Evolutionary conservation across 2,888 invertebrate genomes (phyloP).

Genomic region (Acheta domesticus): DNA sequence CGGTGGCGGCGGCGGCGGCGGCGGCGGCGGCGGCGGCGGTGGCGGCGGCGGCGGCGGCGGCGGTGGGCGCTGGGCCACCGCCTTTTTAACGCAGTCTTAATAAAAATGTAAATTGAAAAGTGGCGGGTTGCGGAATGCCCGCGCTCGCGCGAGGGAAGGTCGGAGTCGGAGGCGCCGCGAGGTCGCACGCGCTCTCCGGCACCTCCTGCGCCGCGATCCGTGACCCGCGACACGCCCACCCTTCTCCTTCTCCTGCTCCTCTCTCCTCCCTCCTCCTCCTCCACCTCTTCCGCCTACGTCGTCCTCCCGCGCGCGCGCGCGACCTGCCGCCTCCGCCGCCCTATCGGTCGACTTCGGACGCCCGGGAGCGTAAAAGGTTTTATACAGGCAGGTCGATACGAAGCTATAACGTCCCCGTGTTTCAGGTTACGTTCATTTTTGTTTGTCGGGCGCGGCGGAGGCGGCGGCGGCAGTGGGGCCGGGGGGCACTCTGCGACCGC

Average conservation of each 20-base stretch:
- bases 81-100: conserved; percentile 18
- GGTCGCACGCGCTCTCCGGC: background rate
- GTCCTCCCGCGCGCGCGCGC: background rate
- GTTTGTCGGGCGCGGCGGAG: background rate
- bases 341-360: conserved; percentile 2
- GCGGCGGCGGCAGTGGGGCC: no score
- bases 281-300: background rate
- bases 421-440: conserved; percentile 18
- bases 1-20: no score
- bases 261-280: background rate
- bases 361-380: conserved; percentile 4
- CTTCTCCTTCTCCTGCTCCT: no score
- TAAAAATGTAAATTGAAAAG: conserved; percentile 18
- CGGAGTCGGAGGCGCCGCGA: background rate
- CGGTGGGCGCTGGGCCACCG: background rate
- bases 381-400: conserved; percentile 10
- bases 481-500: background rate
- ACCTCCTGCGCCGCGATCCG: background rate
- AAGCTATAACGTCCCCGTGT: conserved; percentile 18
- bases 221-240: no score
- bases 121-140: background rate
- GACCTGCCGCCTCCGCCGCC: background rate
- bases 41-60: no score
- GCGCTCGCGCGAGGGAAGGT: no score
- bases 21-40: background rate